Conservation (phyloP, 2,113 vertebrate genomes). For the Xerus inauris region DNA sequence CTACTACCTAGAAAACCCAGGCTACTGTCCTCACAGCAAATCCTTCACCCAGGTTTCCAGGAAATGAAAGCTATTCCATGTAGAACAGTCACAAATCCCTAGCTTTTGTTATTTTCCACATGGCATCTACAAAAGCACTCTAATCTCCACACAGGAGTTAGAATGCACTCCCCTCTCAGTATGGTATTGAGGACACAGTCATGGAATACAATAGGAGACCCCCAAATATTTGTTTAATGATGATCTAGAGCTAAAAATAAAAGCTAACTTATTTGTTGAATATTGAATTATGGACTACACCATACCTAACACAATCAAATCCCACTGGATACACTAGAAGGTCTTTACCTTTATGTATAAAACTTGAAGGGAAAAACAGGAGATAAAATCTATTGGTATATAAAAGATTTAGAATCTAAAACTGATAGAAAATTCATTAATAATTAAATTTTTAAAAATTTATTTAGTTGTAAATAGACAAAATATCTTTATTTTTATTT, state of each 20-base stretch:
- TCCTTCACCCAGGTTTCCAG: background rate
- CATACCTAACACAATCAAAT: conserved; percentile 1
- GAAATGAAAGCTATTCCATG: background rate
- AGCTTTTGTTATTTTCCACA: background rate
- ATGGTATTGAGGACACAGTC: background rate
- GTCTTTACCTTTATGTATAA: background rate
- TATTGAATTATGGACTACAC: background rate
- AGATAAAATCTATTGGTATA: background rate
- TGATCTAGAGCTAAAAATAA: background rate
- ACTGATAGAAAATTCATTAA: background rate
- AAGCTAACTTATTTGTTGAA: background rate
- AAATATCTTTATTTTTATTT: no score
- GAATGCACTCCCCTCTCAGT: background rate
- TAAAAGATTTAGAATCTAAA: background rate
- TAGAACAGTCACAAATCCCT: background rate
- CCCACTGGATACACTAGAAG: background rate
- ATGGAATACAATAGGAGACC: background rate
- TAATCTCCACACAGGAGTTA: background rate
- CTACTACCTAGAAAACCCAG: background rate
- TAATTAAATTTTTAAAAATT: no score
- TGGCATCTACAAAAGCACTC: background rate
- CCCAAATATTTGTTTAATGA: background rate
- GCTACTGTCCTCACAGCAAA: background rate
- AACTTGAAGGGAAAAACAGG: background rate
- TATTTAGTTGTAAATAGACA: no score